Percentiles rank a stretch among this genome's conserved stretches.
phyloP scores from a whole-genome alignment of 2,888 invertebrate genomes.

The Lochmaea capreae region DNA sequence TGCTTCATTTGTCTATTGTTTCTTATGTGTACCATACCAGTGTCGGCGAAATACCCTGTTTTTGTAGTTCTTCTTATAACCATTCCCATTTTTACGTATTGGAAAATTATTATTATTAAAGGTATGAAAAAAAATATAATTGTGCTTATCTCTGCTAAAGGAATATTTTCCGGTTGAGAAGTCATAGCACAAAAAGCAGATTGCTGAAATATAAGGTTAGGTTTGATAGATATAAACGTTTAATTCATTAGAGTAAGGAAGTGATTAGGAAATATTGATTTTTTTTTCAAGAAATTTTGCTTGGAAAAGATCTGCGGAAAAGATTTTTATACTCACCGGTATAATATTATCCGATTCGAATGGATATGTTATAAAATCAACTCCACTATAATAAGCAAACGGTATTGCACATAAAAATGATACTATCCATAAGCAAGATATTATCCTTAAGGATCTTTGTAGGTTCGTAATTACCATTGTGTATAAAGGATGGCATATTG shows the following conservation, averaged over 20 bases:
- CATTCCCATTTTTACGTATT: constrained; percentile 84
- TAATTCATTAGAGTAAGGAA: too few relatives aligned
- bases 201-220: constrained; percentile 64
- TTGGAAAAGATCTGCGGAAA: too few relatives aligned
- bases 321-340: constrained; percentile 40
- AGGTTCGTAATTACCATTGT: constrained; percentile 86
- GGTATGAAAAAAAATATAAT: constrained; percentile 85
- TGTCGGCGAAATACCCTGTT: constrained; percentile 61
- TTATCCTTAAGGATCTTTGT: constrained; percentile 83
- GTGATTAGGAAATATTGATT: too few relatives aligned
- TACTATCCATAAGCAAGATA: constrained; percentile 81
- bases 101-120: constrained; percentile 77
- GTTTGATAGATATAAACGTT: too few relatives aligned
- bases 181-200: constrained; percentile 86
- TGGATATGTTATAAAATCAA: constrained; percentile 81
- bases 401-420: constrained; percentile 82
- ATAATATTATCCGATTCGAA: constrained; percentile 30
- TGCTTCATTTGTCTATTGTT: constrained; percentile 75
- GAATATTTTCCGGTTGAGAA: constrained; percentile 71
- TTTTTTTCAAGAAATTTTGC: too few relatives aligned
- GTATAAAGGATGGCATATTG: constrained; percentile 90
- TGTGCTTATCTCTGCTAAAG: constrained; percentile 84
- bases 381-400: constrained; percentile 79
- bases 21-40: constrained; percentile 75
- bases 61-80: constrained; percentile 71